These are phyloP conservation scores for Phalacrocorax brasilianus DNA, from an alignment of 2,113 vertebrate genomes.

Conservation along the genomic window DNA sequence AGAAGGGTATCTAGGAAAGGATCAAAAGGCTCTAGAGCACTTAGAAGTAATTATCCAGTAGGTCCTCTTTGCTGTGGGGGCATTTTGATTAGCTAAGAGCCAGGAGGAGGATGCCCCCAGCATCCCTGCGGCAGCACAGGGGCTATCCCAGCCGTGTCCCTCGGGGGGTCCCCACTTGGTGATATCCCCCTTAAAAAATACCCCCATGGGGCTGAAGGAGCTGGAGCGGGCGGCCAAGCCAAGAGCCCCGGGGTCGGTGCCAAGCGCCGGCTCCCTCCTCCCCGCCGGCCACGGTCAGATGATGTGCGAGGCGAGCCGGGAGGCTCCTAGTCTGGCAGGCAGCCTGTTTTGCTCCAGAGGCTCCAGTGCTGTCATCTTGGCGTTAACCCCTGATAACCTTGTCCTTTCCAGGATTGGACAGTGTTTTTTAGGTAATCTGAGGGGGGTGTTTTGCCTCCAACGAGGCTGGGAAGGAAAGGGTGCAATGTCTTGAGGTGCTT, in stretches of 20 bases:
- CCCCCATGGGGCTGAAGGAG: neutral
- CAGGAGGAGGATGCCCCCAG: neutral
- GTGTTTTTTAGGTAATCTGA: neutral
- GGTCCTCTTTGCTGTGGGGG: neutral
- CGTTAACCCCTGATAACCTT: constrained; percentile 85
- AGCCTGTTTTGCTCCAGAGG: constrained; percentile 84
- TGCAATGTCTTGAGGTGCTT: accelerated
- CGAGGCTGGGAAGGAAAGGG: neutral
- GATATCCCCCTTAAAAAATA: neutral
- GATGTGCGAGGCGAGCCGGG: constrained; percentile 77
- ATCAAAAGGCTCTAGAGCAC: neutral
- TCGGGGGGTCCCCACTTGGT: accelerated
- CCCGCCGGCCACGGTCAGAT: constrained; percentile 73
- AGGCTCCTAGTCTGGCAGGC: constrained; percentile 84
- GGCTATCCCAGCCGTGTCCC: neutral
- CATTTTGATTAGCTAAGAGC: neutral
- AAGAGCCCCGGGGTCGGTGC: constrained; percentile 51
- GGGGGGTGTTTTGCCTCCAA: too few species aligned
- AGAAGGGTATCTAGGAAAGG: neutral
- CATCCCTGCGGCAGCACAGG: neutral
- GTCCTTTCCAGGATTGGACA: constrained; percentile 47
- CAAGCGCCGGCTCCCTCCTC: constrained; percentile 46
- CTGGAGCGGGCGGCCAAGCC: constrained; percentile 29
- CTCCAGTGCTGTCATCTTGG: constrained; percentile 80
- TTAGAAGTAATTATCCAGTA: neutral